A percentile compares a stretch with the other conserved stretches of the same genome.
Conservation (phyloP, 2,888 invertebrate genomes). For the Dolichomitus sp. region DNA sequence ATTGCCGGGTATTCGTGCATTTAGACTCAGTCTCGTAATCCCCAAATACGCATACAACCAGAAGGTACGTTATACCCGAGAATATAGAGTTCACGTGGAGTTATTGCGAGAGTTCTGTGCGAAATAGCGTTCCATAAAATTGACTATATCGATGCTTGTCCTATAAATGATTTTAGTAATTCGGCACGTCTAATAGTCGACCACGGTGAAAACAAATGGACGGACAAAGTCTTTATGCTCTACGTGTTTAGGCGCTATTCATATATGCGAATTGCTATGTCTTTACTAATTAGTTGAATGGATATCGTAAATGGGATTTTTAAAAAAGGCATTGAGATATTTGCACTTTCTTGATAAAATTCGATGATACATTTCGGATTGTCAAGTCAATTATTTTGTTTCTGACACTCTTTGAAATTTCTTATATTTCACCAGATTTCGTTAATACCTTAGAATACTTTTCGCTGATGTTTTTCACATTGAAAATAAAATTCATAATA, state of each 20-base stretch:
- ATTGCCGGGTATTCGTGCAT: conserved; percentile 31
- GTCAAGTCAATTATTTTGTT: too few relatives aligned
- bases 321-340: too few relatives aligned
- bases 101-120: conserved; percentile 34
- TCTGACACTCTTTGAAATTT: too few relatives aligned
- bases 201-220: not conserved
- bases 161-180: conserved; percentile 2
- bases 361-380: too few relatives aligned
- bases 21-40: conserved; percentile 17
- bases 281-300: not conserved
- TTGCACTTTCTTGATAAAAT: too few relatives aligned
- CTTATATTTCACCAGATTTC: too few relatives aligned
- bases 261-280: not conserved
- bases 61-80: conserved; percentile 11
- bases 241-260: not conserved
- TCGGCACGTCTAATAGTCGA: not conserved
- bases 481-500: too few relatives aligned
- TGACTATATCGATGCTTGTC: conserved; percentile 27
- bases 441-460: too few relatives aligned
- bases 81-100: conserved; percentile 14
- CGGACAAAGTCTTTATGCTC: not conserved
- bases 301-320: too few relatives aligned
- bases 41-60: not conserved
- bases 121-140: conserved; percentile 49
- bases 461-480: too few relatives aligned